Base-by-base conservation (phyloP, 2,113 vertebrate genomes). In the Semicossyphus pulcher region DNA sequence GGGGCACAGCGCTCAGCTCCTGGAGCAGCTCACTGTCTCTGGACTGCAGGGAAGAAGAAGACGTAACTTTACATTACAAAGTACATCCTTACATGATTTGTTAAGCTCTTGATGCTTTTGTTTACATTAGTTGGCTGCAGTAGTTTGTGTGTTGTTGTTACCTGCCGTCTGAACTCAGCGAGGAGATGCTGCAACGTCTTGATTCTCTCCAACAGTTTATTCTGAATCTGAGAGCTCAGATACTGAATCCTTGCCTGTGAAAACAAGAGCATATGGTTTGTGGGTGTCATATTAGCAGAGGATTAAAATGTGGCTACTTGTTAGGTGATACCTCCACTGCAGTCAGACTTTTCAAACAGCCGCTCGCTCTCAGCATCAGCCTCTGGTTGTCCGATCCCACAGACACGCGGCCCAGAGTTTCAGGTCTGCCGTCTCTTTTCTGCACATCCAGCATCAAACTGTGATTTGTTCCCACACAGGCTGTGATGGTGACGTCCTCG, bases 141-240 rank as follows among this genome's bases (percentile, higher is more conserved):
- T n/a, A 7, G 8, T n/a, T n/a, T 52, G 25, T 34, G 45, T 49
- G 41, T 44, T 44, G 41, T 44, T 16, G 16, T 61, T 56, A 94
- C 94, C 91, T 94, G 92, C 45, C 51, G 91, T 61, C 84, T 89
- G 80, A 93, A 85, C 58, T 93, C 90, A 71, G 59, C 31, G 3
- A 95, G 67, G 9, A 89, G 78, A 68, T 75, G 53, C 0, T 94
- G 93, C 32, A 94, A 53, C 14, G 82, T 84, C 59, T 80, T 89
- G 28, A 94, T 74, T 83, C 90, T 94, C 67, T 94, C 89, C 44
- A 84, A 32, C 36, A 97, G 81, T 66, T 34, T 91, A 8, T 32
- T 71, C 89, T 76, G 87, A 6, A 96, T 62, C 63, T 80, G 84
- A 12, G 81, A 90, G 51, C 89, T 76, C 25, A 95, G 58, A 57